Conservation (phyloP, 1,140 invertebrate species). For the Lucilia cuprina region DNA sequence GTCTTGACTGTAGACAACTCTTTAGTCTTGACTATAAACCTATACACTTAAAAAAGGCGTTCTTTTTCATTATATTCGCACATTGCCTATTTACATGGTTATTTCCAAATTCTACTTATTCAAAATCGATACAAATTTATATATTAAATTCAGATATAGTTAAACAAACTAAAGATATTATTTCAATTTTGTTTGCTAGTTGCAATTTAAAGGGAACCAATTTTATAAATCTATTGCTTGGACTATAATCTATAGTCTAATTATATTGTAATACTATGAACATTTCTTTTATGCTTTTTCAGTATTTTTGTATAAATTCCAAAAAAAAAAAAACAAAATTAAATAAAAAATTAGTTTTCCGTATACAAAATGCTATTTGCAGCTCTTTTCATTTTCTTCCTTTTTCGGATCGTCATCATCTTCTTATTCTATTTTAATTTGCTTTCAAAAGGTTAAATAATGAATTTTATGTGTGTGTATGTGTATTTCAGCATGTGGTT, state of each 20-base stretch:
- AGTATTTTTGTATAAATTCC: not conserved
- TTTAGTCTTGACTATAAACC: no score
- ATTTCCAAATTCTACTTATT: no score
- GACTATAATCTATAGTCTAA: not conserved
- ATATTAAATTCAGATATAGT: no score
- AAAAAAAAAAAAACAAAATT: not conserved
- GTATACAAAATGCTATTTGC: not conserved
- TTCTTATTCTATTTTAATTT: not conserved
- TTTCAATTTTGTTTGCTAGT: not conserved
- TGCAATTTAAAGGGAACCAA: not conserved
- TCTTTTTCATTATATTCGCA: no score
- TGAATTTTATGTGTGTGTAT: not conserved
- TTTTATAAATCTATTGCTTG: not conserved
- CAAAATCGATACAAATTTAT: no score
- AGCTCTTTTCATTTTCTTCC: not conserved
- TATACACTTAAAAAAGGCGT: no score
- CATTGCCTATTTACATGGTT: no score
- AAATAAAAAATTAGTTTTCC: no score
- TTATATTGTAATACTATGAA: not conserved
- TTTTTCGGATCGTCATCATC: not conserved
- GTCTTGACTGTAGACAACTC: no score
- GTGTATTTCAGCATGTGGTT: not conserved
- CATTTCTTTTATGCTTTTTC: not conserved
- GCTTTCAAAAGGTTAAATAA: conserved; percentile 4
- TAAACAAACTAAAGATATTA: no score